phyloP scores from a whole-genome alignment of 2,113 vertebrate genomes.

The Xerus inauris region DNA sequence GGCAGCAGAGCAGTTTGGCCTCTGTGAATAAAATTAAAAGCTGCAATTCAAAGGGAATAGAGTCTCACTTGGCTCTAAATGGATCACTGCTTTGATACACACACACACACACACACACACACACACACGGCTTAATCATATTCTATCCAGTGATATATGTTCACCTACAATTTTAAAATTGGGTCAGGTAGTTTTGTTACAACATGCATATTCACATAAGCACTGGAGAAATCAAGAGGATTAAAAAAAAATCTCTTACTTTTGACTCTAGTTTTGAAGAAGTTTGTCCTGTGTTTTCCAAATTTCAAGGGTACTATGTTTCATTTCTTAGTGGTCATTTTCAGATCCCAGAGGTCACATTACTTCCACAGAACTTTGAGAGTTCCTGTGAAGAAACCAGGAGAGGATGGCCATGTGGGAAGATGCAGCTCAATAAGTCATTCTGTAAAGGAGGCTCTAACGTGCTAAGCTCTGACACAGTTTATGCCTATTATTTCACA shows the following conservation, averaged over 20 bases:
- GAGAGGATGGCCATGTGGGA: fast-evolving
- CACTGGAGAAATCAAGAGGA: neutral
- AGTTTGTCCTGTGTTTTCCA: neutral
- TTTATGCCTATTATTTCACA: neutral
- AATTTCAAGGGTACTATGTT: neutral
- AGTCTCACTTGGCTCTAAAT: neutral
- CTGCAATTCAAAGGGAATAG: neutral
- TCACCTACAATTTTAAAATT: neutral
- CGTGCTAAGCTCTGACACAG: fast-evolving
- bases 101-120: neutral
- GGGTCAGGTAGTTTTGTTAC: neutral
- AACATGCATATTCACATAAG: neutral
- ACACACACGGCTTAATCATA: neutral
- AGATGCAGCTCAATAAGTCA: no score
- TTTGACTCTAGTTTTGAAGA: neutral
- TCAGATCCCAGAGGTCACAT: neutral
- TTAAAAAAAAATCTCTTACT: no score
- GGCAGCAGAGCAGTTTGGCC: neutral
- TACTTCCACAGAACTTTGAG: neutral
- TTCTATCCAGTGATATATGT: neutral
- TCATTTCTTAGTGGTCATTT: neutral
- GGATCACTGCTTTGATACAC: neutral
- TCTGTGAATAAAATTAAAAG: neutral
- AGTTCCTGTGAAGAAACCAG: neutral
- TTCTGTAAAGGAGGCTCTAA: neutral